Evolutionary conservation across 2,797 vertebrate genomes (phyloP).

Genomic region (Acrocephalus scirpaceus): DNA sequence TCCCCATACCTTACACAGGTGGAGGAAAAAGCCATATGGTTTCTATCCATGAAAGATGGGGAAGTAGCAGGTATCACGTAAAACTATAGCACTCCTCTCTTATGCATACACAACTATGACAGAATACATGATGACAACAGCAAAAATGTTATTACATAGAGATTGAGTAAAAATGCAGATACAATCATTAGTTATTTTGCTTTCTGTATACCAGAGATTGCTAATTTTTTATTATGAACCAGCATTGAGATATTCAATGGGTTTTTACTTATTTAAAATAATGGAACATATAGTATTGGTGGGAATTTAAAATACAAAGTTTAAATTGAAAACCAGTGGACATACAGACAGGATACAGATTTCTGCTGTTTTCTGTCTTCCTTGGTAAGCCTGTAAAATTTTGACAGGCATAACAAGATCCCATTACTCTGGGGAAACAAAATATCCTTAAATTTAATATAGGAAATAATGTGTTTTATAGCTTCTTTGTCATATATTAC

Average conservation of each 20-base stretch:
- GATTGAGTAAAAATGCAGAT: not conserved
- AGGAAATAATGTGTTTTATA: conserved; percentile 51
- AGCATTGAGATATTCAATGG: not conserved
- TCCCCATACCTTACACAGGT: not conserved
- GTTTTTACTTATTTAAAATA: not conserved
- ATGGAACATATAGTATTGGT: not conserved
- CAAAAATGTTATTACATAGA: not conserved
- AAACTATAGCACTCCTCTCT: not conserved
- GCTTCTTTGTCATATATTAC: conserved; percentile 48
- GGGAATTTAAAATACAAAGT: not conserved
- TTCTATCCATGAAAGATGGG: not conserved
- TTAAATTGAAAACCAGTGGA: not conserved
- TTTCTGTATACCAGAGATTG: not conserved
- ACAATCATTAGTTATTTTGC: not conserved
- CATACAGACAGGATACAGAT: not conserved
- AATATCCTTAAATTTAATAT: conserved; percentile 53
- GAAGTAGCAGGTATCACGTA: not conserved
- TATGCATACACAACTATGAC: not conserved
- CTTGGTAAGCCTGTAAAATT: not conserved
- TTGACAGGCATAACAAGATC: conserved; percentile 22
- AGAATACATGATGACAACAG: not conserved
- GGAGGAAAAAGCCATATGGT: not conserved
- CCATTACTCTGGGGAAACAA: conserved; percentile 14
- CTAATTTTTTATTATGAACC: not conserved
- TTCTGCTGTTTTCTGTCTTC: conserved; percentile 14